phyloP scores from a whole-genome alignment of 2,797 vertebrate genomes.

The Sebastes matsubarae region DNA sequence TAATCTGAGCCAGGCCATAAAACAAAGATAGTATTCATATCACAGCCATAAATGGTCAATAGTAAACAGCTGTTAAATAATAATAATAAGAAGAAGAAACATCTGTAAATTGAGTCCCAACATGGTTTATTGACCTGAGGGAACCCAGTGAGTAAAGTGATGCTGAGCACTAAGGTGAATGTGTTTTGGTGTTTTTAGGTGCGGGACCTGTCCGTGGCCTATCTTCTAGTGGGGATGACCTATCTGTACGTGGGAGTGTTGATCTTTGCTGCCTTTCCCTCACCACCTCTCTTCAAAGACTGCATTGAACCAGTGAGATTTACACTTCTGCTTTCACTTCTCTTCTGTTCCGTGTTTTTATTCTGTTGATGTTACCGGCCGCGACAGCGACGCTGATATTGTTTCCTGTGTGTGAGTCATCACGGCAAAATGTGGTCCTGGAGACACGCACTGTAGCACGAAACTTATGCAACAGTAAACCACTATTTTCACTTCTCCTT shows the following conservation, averaged over 20 bases:
- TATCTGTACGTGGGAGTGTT: constrained; percentile 94
- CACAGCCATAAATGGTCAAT: too few relatives aligned
- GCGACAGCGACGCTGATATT: too few relatives aligned
- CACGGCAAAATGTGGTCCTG: background rate
- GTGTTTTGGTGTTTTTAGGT: constrained; percentile 80
- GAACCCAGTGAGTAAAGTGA: background rate
- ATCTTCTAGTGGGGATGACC: constrained; percentile 92
- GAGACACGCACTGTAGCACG: background rate
- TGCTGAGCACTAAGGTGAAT: background rate
- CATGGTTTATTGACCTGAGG: background rate
- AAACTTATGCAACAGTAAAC: background rate
- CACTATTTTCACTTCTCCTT: too few relatives aligned
- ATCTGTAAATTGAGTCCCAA: too few relatives aligned
- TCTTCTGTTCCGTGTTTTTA: background rate
- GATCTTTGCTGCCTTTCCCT: constrained; percentile 93
- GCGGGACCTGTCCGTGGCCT: constrained; percentile 94
- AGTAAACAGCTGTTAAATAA: too few relatives aligned
- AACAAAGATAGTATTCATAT: too few relatives aligned
- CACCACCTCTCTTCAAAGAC: constrained; percentile 91
- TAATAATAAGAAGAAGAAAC: too few relatives aligned
- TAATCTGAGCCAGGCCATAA: too few relatives aligned
- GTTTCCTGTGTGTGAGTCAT: background rate
- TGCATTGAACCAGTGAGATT: constrained; percentile 93
- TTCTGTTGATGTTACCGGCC: background rate
- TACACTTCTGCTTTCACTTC: background rate